Evolutionary conservation across 2,113 vertebrate species (phyloP).

Genomic region (Forbesichthys agassizii): DNA sequence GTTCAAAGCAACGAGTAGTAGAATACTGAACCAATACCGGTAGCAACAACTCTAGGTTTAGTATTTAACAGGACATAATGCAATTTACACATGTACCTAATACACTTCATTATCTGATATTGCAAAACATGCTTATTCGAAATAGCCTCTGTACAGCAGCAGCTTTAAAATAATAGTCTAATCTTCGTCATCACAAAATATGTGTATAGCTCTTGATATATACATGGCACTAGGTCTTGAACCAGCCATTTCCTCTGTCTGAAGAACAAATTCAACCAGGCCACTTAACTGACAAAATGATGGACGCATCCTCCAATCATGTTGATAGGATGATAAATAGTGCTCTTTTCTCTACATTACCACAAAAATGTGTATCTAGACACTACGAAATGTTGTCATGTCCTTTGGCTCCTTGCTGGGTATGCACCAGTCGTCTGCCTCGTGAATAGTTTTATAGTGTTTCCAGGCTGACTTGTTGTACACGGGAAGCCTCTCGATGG

Average conservation of each 20-base stretch:
- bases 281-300: background rate
- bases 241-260: constrained; percentile 6
- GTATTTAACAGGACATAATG: background rate
- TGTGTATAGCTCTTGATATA: constrained; percentile 2
- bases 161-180: background rate
- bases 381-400: constrained; percentile 93
- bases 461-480: constrained; percentile 97
- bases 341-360: too few species aligned
- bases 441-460: constrained; percentile 91
- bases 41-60: background rate
- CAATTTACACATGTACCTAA: background rate
- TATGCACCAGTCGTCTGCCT: constrained; percentile 95
- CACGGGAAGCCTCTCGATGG: constrained; percentile 92
- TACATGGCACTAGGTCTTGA: constrained; percentile 28
- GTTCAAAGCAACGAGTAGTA: too few species aligned
- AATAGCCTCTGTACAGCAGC: background rate
- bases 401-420: constrained; percentile 96
- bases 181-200: background rate
- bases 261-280: background rate
- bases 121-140: constrained; percentile 1
- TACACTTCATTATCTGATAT: background rate
- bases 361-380: constrained; percentile 57
- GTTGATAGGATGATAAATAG: too few species aligned
- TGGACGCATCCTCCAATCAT: too few species aligned
- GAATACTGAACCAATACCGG: background rate